Evolutionary conservation across 2,113 vertebrate species (phyloP).

Genomic region (Brachyhypopomus gauderio): DNA sequence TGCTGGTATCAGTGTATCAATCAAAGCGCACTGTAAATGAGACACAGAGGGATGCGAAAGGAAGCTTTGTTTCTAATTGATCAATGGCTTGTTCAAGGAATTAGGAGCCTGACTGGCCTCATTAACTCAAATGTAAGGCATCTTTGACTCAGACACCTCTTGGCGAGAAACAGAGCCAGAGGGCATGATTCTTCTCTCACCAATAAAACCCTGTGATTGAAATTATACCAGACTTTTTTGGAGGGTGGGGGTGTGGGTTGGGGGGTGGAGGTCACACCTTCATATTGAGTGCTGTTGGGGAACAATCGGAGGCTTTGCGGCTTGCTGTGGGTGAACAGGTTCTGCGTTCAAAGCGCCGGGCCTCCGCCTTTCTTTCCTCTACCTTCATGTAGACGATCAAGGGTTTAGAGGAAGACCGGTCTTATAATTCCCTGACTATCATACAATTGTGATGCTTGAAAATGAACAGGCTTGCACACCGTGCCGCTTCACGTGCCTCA

Average conservation of each 20-base stretch:
- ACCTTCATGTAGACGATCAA: slow-evolving; percentile 44
- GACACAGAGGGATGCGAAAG: slow-evolving; percentile 71
- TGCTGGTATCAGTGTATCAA: slow-evolving; percentile 70
- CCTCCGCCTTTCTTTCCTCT: slow-evolving; percentile 38
- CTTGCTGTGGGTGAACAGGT: slow-evolving; percentile 45
- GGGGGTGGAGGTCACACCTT: slow-evolving; percentile 47
- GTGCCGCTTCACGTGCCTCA: slow-evolving; percentile 60
- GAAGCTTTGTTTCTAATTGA: slow-evolving; percentile 71
- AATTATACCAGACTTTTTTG: slow-evolving; percentile 55
- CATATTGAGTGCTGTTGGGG: slow-evolving; percentile 43
- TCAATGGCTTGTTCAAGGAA: slow-evolving; percentile 73
- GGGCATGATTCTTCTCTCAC: slow-evolving; percentile 50
- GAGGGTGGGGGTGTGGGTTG: slow-evolving; percentile 43
- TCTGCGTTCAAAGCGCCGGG: slow-evolving; percentile 57
- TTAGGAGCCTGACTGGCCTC: slow-evolving; percentile 71
- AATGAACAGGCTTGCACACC: slow-evolving; percentile 57
- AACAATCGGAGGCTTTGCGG: slow-evolving; percentile 53
- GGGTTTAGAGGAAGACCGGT: slow-evolving; percentile 51
- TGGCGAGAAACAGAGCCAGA: slow-evolving; percentile 59
- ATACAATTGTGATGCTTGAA: slow-evolving; percentile 57
- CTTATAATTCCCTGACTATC: slow-evolving; percentile 51
- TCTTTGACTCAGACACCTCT: slow-evolving; percentile 60
- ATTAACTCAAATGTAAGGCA: slow-evolving; percentile 67
- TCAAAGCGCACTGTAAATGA: slow-evolving; percentile 75
- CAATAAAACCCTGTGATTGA: slow-evolving; percentile 41